Conservation (phyloP, 1,140 invertebrate genomes). For the Camponotus vicinus region DNA sequence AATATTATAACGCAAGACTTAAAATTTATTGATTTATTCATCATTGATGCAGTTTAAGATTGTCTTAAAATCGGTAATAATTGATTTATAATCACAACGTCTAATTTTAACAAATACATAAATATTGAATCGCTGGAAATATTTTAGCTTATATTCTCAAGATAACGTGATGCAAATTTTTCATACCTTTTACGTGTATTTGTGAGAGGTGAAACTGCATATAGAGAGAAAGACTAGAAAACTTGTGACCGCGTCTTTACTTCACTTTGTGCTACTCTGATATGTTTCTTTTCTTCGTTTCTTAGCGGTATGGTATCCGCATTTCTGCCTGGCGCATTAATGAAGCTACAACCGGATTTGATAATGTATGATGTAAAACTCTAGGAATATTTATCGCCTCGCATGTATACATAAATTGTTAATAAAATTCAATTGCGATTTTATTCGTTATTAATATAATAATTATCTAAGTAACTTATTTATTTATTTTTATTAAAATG, state of each 20-base stretch:
- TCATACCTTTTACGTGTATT: slow-evolving; percentile 10
- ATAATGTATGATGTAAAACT: background rate
- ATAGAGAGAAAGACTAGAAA: background rate
- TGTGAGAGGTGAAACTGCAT: background rate
- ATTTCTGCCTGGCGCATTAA: slow-evolving; percentile 21
- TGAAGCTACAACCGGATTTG: slow-evolving; percentile 2
- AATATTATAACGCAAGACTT: slow-evolving; percentile 23
- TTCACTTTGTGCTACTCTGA: background rate
- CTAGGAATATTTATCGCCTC: background rate
- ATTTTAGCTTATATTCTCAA: too few species aligned
- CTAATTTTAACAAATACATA: too few species aligned
- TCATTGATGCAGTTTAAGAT: background rate
- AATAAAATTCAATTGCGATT: slow-evolving; percentile 29
- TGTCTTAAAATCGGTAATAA: background rate
- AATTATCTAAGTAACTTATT: background rate
- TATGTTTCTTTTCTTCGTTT: background rate
- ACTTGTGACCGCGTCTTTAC: background rate
- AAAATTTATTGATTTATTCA: slow-evolving; percentile 5
- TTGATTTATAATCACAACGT: too few species aligned
- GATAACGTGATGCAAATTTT: slow-evolving; percentile 6
- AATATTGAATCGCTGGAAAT: too few species aligned
- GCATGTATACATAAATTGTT: slow-evolving; percentile 11
- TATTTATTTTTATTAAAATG: background rate
- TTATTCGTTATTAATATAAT: background rate
- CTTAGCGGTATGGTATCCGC: background rate